Evolutionary conservation across 92 coral and sea anemone species (phyloP), one percentile per base, ranked within the genome.

Genomic region (Palythoa grandis): DNA sequence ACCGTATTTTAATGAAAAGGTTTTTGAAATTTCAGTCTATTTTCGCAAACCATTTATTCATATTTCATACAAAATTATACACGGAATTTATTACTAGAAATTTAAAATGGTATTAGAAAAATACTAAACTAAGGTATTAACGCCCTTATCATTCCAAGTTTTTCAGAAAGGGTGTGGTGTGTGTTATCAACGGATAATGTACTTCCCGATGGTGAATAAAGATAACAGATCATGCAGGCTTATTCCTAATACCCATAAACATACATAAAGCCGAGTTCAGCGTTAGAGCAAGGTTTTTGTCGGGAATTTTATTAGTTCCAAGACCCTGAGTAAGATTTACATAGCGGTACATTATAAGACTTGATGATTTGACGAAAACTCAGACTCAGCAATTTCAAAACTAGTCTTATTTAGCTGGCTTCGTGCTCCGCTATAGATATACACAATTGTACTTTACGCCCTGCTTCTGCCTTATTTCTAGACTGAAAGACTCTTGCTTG

Each of bases 171-270:
- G 65, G 79, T 23, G 60, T 53, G 39, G 65, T 22, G 43, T 7
- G 79, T 75, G 79, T 75, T 48, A 16, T 52, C 61, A 75, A 52
- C 22, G 15, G 60, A 52, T 67, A 66, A 65, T 80, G 58, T 22
- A 48, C 60, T 24, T 66, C 74, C 85, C 85, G 85, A 74, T 37
- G 57, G 1, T 65, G 47, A 20, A 65, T 70, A 43, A 67, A 67
- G 74, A 65, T 63, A 47, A 60, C 50, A 76, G n/a, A 8, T 53
- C 23, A 13, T 47, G n/a, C 35, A 19, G 61, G 8, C 17, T 72
- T 40, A 8, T 16, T 19, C 29, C 37, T 22, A 15, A 19, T 14
- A 3, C 8, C 29, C 60, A 24, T n/a, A 48, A 74, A 23, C 50
- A 22, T 24, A 73, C 54, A 74, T 22, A 19, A 3, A 10, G n/a